These are phyloP conservation scores for Lepidurus apus DNA, from an alignment of 1,140 invertebrate genomes.

Conservation along the genomic window DNA sequence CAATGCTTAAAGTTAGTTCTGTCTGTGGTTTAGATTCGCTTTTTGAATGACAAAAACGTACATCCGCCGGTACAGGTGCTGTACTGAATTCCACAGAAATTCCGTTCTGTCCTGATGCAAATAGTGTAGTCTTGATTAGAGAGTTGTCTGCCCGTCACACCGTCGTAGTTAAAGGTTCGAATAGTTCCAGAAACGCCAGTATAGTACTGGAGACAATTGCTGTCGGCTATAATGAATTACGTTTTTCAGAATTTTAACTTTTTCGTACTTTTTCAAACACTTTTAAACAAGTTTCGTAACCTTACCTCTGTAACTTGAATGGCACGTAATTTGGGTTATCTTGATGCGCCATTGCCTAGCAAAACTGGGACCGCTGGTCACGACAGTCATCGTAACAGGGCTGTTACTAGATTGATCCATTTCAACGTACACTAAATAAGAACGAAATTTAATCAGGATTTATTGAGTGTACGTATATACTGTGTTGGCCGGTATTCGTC, in stretches of 20 bases:
- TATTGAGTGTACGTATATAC: slow-evolving; percentile 51
- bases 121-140: slow-evolving; percentile 84
- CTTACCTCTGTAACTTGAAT: slow-evolving; percentile 61
- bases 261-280: not conserved
- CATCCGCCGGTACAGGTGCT: slow-evolving; percentile 62
- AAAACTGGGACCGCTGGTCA: slow-evolving; percentile 67
- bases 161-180: slow-evolving; percentile 76
- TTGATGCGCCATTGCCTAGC: slow-evolving; percentile 73
- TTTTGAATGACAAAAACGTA: not conserved
- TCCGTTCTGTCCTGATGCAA: slow-evolving; percentile 74
- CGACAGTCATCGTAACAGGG: slow-evolving; percentile 67
- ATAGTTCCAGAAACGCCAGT: slow-evolving; percentile 71
- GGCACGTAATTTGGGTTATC: slow-evolving; percentile 69
- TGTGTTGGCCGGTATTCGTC: slow-evolving; percentile 72
- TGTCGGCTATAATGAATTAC: slow-evolving; percentile 40
- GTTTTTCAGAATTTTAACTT: slow-evolving; percentile 27
- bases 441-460: slow-evolving; percentile 17
- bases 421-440: slow-evolving; percentile 69
- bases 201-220: slow-evolving; percentile 70
- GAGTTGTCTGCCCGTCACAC: slow-evolving; percentile 65
- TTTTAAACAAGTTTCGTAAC: not conserved
- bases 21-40: too few relatives aligned
- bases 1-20: not conserved
- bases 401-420: slow-evolving; percentile 63
- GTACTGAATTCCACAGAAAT: slow-evolving; percentile 83